These are phyloP conservation scores for Drosophila kepulauana DNA, from an alignment of 1,140 invertebrate genomes.

Conservation along the genomic window DNA sequence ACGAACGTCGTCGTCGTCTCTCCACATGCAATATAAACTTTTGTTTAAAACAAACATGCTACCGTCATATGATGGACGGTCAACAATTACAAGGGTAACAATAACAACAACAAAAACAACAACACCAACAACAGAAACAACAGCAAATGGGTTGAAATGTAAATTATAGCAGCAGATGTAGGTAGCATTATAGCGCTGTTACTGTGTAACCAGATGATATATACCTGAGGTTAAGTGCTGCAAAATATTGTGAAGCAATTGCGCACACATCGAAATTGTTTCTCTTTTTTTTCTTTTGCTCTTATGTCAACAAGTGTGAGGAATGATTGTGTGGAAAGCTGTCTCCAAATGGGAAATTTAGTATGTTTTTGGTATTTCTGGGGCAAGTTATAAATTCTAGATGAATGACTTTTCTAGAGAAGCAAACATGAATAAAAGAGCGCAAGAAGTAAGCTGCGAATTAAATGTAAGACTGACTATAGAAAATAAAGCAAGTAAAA, in stretches of 20 bases:
- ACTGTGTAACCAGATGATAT: slow-evolving; percentile 23
- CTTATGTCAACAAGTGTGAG: no score
- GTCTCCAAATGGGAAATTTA: no score
- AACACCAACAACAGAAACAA: slow-evolving; percentile 42
- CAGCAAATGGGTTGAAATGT: slow-evolving; percentile 65
- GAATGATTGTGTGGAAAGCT: background rate
- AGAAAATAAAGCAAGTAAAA: no score
- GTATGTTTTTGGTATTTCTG: no score
- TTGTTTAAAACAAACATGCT: slow-evolving; percentile 72
- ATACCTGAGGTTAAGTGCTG: background rate
- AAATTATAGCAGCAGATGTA: slow-evolving; percentile 64
- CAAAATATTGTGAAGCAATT: slow-evolving; percentile 5
- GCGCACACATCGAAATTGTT: background rate
- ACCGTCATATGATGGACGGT: slow-evolving; percentile 72
- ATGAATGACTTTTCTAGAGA: no score
- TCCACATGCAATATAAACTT: slow-evolving; percentile 50
- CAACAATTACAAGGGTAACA: slow-evolving; percentile 60
- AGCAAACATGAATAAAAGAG: no score
- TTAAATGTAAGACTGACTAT: no score
- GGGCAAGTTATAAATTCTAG: no score
- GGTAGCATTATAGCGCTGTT: slow-evolving; percentile 15
- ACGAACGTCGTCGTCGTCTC: slow-evolving; percentile 2
- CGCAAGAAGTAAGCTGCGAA: no score
- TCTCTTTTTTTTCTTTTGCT: background rate
- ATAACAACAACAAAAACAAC: slow-evolving; percentile 31